phyloP scores from a whole-genome alignment of 2,888 invertebrate genomes.

The Ophion ventricosus region DNA sequence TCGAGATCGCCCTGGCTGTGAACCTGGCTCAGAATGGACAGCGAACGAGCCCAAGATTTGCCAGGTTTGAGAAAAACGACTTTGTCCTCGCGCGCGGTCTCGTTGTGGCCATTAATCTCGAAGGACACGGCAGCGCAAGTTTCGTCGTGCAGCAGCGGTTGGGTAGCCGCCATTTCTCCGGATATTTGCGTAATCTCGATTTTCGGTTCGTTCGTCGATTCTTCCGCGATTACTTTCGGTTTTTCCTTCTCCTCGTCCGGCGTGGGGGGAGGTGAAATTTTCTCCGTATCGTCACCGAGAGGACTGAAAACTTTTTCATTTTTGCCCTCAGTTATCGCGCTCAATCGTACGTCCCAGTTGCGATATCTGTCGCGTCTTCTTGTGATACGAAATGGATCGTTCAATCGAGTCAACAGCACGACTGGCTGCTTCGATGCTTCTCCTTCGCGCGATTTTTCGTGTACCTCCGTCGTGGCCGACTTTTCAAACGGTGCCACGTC shows the following conservation, averaged over 20 bases:
- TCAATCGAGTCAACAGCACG: slow-evolving; percentile 69
- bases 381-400: slow-evolving; percentile 72
- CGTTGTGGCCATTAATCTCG: neutral
- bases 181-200: neutral
- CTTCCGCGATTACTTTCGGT: neutral
- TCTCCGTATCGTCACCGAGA: slow-evolving; percentile 1
- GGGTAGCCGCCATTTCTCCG: neutral
- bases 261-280: neutral
- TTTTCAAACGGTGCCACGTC: too few species aligned
- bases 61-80: slow-evolving; percentile 86
- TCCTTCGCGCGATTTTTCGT: neutral
- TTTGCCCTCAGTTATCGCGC: slow-evolving; percentile 56
- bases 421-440: slow-evolving; percentile 39
- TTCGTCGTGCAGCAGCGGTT: neutral
- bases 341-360: slow-evolving; percentile 64
- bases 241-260: neutral
- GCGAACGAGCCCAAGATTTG: slow-evolving; percentile 88
- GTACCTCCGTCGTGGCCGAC: neutral
- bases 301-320: neutral
- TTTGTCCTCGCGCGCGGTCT: slow-evolving; percentile 50
- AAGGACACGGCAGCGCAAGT: neutral
- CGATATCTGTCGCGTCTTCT: slow-evolving; percentile 67
- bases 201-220: neutral
- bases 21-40: slow-evolving; percentile 85
- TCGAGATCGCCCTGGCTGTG: slow-evolving; percentile 83